These are phyloP conservation scores for Podotricha telesiphe DNA, from an alignment of 2,888 invertebrate species.

Conservation along the genomic window DNA sequence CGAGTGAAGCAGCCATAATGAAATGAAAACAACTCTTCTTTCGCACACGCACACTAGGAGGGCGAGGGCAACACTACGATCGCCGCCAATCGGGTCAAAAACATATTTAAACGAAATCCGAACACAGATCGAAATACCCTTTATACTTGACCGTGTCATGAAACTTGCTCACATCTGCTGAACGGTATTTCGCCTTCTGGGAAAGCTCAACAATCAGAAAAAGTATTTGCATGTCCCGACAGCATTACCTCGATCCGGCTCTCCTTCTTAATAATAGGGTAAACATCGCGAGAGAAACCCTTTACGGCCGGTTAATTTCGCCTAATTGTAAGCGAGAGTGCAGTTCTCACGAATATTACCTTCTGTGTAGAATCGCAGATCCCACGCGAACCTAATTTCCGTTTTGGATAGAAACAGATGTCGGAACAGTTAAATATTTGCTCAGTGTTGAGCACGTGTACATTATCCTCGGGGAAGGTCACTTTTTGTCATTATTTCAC, in stretches of 20 bases:
- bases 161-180: slow-evolving; percentile 73
- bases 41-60: slow-evolving; percentile 61
- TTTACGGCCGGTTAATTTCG: slow-evolving; percentile 74
- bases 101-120: slow-evolving; percentile 79
- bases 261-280: slow-evolving; percentile 75
- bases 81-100: slow-evolving; percentile 79
- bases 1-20: slow-evolving; percentile 78
- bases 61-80: slow-evolving; percentile 45
- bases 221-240: slow-evolving; percentile 79
- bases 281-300: slow-evolving; percentile 70
- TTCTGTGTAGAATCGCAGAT: slow-evolving; percentile 70
- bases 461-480: slow-evolving; percentile 57
- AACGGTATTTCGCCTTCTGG: slow-evolving; percentile 81
- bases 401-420: slow-evolving; percentile 68
- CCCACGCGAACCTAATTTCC: slow-evolving; percentile 74
- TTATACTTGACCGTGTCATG: slow-evolving; percentile 80
- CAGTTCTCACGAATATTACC: slow-evolving; percentile 80
- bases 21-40: slow-evolving; percentile 76
- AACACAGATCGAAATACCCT: slow-evolving; percentile 78
- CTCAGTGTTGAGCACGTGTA: slow-evolving; percentile 60
- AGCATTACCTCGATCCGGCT: slow-evolving; percentile 70
- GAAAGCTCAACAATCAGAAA: slow-evolving; percentile 79
- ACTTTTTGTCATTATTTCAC: slow-evolving; percentile 61
- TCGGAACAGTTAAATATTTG: slow-evolving; percentile 64
- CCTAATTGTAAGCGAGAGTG: slow-evolving; percentile 74